Percentiles rank a stretch among this genome's conserved stretches.
Conservation (phyloP, 1,140 invertebrate species). For the Probaryconus sp. region DNA sequence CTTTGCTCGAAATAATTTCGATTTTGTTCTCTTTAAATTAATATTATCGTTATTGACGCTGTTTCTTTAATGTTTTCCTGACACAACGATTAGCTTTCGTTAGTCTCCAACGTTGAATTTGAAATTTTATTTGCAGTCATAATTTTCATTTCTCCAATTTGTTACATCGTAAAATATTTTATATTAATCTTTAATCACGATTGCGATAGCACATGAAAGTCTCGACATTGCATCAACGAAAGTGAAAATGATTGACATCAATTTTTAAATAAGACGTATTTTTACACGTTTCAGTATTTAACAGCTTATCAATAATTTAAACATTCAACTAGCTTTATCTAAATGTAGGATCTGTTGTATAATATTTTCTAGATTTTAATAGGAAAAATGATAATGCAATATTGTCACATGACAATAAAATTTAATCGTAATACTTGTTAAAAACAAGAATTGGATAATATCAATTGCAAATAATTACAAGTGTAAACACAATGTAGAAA, state of each 20-base stretch:
- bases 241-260: neutral
- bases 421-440: too few relatives aligned
- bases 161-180: slow-evolving; percentile 42
- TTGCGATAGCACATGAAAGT: slow-evolving; percentile 43
- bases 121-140: slow-evolving; percentile 3
- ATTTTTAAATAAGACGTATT: too few relatives aligned
- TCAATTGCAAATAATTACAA: too few relatives aligned
- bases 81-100: slow-evolving; percentile 9
- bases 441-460: too few relatives aligned
- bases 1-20: slow-evolving; percentile 21
- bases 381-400: too few relatives aligned
- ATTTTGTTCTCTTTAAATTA: slow-evolving; percentile 14
- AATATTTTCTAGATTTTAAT: too few relatives aligned
- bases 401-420: too few relatives aligned
- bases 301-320: too few relatives aligned
- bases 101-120: slow-evolving; percentile 2
- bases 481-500: too few relatives aligned
- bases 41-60: slow-evolving; percentile 6
- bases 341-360: too few relatives aligned
- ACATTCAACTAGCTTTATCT: too few relatives aligned
- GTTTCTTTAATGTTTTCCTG: slow-evolving; percentile 16
- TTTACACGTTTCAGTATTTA: too few relatives aligned
- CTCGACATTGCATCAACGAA: neutral
- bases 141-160: slow-evolving; percentile 17
- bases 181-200: slow-evolving; percentile 35